Evolutionary conservation across 1,140 invertebrate species (phyloP), one percentile per base, ranked within the genome.

Genomic region (Drosophila dunni): DNA sequence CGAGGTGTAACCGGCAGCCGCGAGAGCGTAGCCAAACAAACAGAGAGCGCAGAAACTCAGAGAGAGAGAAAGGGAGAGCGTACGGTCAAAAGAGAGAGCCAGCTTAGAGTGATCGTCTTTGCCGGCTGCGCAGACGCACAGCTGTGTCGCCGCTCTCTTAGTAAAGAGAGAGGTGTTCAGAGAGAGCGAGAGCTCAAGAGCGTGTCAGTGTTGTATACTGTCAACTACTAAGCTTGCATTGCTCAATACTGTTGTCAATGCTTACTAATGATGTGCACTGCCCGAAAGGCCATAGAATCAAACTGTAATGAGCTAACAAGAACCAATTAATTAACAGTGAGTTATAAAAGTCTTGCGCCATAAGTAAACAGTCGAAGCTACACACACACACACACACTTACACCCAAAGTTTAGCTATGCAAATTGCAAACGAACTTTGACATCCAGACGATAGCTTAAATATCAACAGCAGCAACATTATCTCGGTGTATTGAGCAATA

Each of bases 401-500:
- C 10, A 15, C 3, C 3, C n/a, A 44, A 17, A 60, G 15, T 42
- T 29, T 4, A 29, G 24, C 29, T 46, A 70, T 60, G 74, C 64
- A 66, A 75, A 51, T 58, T 40, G 66, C 51, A 33, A 33, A 13
- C 51, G 72, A 82, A 78, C 83, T 88, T 70, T 82, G 79, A 76
- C 82, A 82, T 74, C 64, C 67, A 80, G 38, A 38, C 50, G 46
- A 57, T 68, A 61, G 74, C 45, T 79, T 88, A 88, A 86, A 86
- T 86, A 83, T 83, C 83, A 86, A 83, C 76, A 80, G 79, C 83
- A 86, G 79, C 76, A 51, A 63, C 63, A 78, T 79, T 73, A 77
- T 33, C 24, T 29, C 61, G 63, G 51, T 36, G 15, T 62, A 51
- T 89, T 88, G 79, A 68, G 84, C 83, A 86, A 88, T 63, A 38